A percentile compares a stretch with the other conserved stretches of the same genome.
Conservation (phyloP, 2,888 invertebrate genomes). For the Vesta saturnalis region DNA sequence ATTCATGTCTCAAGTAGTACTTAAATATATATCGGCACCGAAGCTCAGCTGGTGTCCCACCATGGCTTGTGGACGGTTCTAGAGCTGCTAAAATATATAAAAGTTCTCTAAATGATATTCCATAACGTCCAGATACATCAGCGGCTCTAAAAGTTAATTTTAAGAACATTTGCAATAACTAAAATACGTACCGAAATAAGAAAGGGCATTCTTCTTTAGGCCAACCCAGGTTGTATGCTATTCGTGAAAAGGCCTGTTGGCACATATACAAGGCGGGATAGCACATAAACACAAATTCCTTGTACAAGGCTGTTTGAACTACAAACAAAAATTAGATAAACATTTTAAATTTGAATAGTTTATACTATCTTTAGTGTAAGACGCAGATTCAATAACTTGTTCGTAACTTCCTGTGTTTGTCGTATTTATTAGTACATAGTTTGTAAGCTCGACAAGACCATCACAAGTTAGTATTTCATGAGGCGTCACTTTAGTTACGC, state of each 20-base stretch:
- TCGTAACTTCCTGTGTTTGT: conserved; percentile 47
- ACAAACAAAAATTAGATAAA: conserved; percentile 42
- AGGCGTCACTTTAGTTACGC: conserved; percentile 26
- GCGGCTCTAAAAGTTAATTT: conserved; percentile 63
- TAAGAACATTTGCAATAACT: background rate
- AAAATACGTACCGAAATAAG: conserved; percentile 63
- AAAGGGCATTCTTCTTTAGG: conserved; percentile 59
- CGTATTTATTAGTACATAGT: conserved; percentile 47
- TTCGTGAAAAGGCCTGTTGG: conserved; percentile 64
- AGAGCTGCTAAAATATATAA: conserved; percentile 71
- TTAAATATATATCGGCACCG: conserved; percentile 77
- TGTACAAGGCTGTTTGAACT: conserved; percentile 69
- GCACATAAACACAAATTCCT: conserved; percentile 66
- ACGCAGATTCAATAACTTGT: conserved; percentile 52
- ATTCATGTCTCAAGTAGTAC: conserved; percentile 50
- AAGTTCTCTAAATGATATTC: conserved; percentile 67
- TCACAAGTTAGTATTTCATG: conserved; percentile 46
- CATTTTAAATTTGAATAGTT: background rate
- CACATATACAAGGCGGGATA: conserved; percentile 70
- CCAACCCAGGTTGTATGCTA: conserved; percentile 69
- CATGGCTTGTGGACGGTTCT: conserved; percentile 73
- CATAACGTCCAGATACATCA: conserved; percentile 64
- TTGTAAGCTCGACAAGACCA: conserved; percentile 52
- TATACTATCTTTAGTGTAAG: conserved; percentile 51
- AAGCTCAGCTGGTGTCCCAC: conserved; percentile 71